Conservation (phyloP, 2,888 invertebrate genomes). For the Cetonia aurata region DNA sequence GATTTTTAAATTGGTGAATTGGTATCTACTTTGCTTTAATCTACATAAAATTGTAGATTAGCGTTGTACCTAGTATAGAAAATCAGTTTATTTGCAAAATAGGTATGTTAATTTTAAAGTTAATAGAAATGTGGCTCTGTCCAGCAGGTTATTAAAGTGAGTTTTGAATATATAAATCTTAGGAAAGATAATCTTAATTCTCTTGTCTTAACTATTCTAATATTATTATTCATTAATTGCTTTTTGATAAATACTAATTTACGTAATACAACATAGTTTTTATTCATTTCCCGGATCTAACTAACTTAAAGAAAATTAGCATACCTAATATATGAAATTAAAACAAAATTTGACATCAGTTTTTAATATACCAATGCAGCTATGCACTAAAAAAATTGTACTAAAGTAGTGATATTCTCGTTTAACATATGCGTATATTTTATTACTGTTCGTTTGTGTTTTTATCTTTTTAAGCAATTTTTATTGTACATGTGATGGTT, state of each 20-base stretch:
- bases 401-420: conserved; percentile 21
- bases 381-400: conserved; percentile 7
- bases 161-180: not conserved
- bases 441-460: conserved; percentile 32
- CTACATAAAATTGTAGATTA: not conserved
- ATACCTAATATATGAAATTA: not conserved
- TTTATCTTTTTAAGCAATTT: conserved; percentile 27
- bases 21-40: conserved; percentile 25
- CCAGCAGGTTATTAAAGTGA: not conserved
- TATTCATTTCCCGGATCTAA: too few species aligned
- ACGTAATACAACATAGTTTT: too few species aligned
- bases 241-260: conserved; percentile 1
- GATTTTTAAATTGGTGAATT: conserved; percentile 12
- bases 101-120: conserved; percentile 7
- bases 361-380: conserved; percentile 9
- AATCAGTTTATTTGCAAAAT: too few species aligned
- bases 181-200: too few species aligned
- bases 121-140: not conserved
- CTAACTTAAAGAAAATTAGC: conserved; percentile 1
- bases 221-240: not conserved
- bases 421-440: conserved; percentile 12
- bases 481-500: conserved; percentile 31
- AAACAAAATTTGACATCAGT: too few species aligned
- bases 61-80: too few species aligned
- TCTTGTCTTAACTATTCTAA: too few species aligned